Percentiles rank a stretch among this genome's conserved stretches.
These are phyloP conservation scores for Panagrolaimus sp. DNA, from an alignment of 1,140 invertebrate species.

Conservation along the genomic window DNA sequence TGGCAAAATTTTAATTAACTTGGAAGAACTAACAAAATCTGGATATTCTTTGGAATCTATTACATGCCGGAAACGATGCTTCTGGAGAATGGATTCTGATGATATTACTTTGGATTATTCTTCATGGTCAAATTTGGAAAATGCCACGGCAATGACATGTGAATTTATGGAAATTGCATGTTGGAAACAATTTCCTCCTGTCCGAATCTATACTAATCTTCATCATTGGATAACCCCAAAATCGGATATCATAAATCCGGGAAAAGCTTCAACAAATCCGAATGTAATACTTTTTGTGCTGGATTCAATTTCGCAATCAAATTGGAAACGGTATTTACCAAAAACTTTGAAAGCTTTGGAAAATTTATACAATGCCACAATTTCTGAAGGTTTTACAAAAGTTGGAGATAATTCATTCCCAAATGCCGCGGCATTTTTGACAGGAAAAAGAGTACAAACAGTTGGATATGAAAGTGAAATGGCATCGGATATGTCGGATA, in stretches of 20 bases:
- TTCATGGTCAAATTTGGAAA: slow-evolving; percentile 40
- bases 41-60: slow-evolving; percentile 26
- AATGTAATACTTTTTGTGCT: slow-evolving; percentile 42
- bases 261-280: not conserved
- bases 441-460: slow-evolving; percentile 31
- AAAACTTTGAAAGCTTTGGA: slow-evolving; percentile 45
- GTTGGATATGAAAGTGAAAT: slow-evolving; percentile 35
- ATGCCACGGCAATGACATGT: slow-evolving; percentile 27
- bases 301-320: slow-evolving; percentile 49
- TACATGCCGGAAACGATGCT: slow-evolving; percentile 47
- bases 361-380: slow-evolving; percentile 34
- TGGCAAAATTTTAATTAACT: slow-evolving; percentile 9
- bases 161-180: slow-evolving; percentile 51
- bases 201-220: slow-evolving; percentile 34
- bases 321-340: slow-evolving; percentile 38
- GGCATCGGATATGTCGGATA: slow-evolving; percentile 59
- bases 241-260: not conserved
- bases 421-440: slow-evolving; percentile 49
- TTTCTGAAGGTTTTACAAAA: slow-evolving; percentile 52
- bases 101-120: slow-evolving; percentile 38
- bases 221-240: slow-evolving; percentile 39
- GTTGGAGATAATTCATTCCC: slow-evolving; percentile 54
- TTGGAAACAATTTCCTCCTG: slow-evolving; percentile 22
- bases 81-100: slow-evolving; percentile 30
- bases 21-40: slow-evolving; percentile 1